These are phyloP conservation scores for Upupa epops DNA, from an alignment of 2,113 vertebrate genomes.

Conservation along the genomic window DNA sequence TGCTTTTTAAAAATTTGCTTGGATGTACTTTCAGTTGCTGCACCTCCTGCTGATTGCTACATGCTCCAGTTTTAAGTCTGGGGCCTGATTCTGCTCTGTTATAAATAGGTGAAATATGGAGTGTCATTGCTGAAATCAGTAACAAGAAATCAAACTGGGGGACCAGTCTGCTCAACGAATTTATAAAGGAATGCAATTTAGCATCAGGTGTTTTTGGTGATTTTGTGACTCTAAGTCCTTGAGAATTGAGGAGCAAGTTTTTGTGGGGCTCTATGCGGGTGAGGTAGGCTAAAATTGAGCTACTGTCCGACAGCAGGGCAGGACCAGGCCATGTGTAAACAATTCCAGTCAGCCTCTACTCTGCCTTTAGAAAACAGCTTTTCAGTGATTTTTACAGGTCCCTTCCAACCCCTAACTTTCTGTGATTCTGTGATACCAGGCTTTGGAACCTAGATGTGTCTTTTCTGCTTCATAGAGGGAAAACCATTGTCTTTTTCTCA, in stretches of 20 bases:
- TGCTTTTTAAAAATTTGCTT: constrained; percentile 57
- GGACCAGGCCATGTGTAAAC: not conserved
- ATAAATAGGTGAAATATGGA: not conserved
- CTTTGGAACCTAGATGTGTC: not conserved
- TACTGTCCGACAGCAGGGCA: not conserved
- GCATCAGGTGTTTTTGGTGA: not conserved
- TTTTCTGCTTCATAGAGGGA: not conserved
- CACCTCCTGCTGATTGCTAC: not conserved
- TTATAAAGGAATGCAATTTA: not conserved
- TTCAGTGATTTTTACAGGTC: too few species aligned
- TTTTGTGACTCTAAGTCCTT: not conserved
- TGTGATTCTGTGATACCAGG: not conserved
- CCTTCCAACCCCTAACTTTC: too few species aligned
- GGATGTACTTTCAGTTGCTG: not conserved
- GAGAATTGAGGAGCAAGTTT: not conserved
- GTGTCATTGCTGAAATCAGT: not conserved
- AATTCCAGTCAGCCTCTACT: accelerated
- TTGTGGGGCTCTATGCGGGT: not conserved
- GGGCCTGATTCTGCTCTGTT: not conserved
- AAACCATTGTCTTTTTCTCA: not conserved
- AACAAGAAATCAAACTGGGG: not conserved
- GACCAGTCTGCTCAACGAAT: accelerated
- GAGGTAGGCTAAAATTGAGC: not conserved
- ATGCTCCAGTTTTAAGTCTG: not conserved
- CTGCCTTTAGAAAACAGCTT: not conserved